Conservation (phyloP, 2,797 vertebrate genomes). For the Schizopygopsis malacanthus region DNA sequence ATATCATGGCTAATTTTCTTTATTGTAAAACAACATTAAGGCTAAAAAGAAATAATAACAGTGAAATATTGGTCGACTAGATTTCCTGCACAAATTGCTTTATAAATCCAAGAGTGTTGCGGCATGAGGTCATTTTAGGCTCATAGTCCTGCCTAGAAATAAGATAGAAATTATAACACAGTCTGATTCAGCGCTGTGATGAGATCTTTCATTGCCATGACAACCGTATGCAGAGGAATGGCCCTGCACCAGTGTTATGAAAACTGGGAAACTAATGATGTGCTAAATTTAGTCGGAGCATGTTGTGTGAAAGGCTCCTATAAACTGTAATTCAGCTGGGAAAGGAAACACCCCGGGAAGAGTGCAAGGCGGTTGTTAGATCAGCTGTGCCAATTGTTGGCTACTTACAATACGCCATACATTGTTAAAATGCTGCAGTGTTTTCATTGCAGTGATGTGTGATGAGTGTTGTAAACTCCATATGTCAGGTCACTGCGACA, state of each 20-base stretch:
- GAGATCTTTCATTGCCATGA: conserved; percentile 67
- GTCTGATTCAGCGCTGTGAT: conserved; percentile 27
- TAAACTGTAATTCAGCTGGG: conserved; percentile 44
- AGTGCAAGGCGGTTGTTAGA: conserved; percentile 28
- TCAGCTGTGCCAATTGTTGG: conserved; percentile 37
- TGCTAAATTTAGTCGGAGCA: conserved; percentile 72
- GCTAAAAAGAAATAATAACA: background rate
- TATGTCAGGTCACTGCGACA: conserved; percentile 29
- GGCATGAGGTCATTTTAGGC: background rate
- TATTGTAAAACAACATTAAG: background rate
- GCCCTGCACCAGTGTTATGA: conserved; percentile 67
- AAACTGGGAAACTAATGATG: conserved; percentile 76
- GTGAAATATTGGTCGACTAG: background rate
- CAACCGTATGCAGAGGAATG: conserved; percentile 69
- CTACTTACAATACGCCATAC: conserved; percentile 22
- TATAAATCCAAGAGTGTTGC: background rate
- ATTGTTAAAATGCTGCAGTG: conserved; percentile 33
- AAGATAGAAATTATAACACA: conserved; percentile 1
- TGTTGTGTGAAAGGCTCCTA: conserved; percentile 67
- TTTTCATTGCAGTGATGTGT: conserved; percentile 23
- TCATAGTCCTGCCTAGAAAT: background rate
- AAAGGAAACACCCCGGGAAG: conserved; percentile 35
- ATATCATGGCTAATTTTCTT: background rate
- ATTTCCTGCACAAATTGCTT: background rate
- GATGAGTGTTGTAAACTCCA: conserved; percentile 36